phyloP scores from a whole-genome alignment of 30 jellyfish, hydroid and myxozoan genomes.

The Pseudorhiza aurosa region DNA sequence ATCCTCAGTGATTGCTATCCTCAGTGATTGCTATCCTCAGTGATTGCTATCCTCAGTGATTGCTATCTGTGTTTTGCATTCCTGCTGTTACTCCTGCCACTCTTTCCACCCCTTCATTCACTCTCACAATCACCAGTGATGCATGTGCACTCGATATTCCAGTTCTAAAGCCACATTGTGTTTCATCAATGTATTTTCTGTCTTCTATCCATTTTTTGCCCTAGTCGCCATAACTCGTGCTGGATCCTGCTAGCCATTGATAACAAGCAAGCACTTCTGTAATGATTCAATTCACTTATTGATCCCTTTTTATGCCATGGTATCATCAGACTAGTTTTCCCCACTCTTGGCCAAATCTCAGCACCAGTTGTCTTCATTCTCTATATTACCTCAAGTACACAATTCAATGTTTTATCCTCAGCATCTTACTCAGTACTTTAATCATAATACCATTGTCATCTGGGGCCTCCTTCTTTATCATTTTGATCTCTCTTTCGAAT shows the following conservation, averaged over 20 bases:
- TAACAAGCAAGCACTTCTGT: neutral
- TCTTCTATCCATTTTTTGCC: neutral
- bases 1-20: no score
- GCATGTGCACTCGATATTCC: neutral
- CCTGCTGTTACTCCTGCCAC: neutral
- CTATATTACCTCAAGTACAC: neutral
- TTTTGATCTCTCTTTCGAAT: neutral
- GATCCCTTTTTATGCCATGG: neutral
- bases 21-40: no score
- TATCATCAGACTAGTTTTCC: neutral
- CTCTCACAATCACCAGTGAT: neutral
- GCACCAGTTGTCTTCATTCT: neutral
- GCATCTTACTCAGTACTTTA: slow-evolving; percentile 1
- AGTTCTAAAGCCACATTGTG: slow-evolving; percentile 4
- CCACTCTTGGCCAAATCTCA: neutral
- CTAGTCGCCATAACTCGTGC: neutral
- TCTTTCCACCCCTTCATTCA: neutral
- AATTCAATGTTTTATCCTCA: neutral
- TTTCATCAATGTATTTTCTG: neutral
- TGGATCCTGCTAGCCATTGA: neutral
- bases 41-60: no score
- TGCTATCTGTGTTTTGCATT: neutral
- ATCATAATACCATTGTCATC: neutral
- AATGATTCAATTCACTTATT: neutral
- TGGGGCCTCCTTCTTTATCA: neutral